Conservation (phyloP, 2,113 vertebrate genomes). For the Elanoides forficatus region DNA sequence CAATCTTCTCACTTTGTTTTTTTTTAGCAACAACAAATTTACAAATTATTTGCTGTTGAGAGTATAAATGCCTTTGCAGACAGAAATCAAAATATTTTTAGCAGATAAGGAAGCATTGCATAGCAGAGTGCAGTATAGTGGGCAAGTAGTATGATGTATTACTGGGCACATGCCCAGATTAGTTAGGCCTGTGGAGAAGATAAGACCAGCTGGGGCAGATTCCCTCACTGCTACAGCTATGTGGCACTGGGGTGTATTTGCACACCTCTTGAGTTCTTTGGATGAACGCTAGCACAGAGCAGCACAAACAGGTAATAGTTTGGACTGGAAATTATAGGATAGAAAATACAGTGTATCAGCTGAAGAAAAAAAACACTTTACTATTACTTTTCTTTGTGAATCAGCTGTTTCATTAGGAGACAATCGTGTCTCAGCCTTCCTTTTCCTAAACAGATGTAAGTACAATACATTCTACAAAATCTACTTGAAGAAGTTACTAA, state of each 20-base stretch:
- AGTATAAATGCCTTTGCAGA: neutral
- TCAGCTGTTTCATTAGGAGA: neutral
- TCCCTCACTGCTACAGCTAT: neutral
- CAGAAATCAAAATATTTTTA: neutral
- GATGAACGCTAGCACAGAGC: neutral
- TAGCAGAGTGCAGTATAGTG: neutral
- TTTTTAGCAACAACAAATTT: neutral
- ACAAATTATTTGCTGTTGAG: neutral
- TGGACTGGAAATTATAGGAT: neutral
- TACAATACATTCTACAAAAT: neutral
- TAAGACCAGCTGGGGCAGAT: neutral
- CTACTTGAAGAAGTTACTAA: neutral
- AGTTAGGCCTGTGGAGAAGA: neutral
- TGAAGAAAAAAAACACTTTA: neutral
- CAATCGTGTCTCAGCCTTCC: neutral
- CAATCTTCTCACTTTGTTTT: neutral
- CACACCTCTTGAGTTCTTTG: neutral
- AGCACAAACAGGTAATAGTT: neutral
- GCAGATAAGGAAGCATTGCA: neutral
- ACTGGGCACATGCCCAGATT: neutral
- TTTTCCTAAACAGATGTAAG: neutral
- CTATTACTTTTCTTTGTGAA: neutral
- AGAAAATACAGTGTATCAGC: neutral
- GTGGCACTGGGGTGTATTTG: neutral
- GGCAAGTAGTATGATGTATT: neutral